phyloP scores from a whole-genome alignment of 2,113 vertebrate genomes.

The Henicopernis longicauda region DNA sequence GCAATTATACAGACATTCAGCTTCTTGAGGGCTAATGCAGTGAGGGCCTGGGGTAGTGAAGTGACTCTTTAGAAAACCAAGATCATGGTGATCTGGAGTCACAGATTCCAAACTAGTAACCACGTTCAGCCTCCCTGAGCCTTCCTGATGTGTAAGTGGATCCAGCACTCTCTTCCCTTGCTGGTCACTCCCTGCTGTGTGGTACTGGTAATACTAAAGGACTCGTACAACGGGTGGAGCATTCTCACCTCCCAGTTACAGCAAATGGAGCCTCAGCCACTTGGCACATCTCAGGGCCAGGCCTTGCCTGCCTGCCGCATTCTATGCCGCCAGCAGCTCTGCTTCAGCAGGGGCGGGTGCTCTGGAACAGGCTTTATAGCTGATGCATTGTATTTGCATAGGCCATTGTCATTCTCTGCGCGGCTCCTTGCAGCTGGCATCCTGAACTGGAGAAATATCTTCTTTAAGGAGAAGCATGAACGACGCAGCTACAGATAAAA shows the following conservation, averaged over 20 bases:
- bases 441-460: conserved; percentile 51
- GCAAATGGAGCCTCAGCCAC: neutral
- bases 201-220: neutral
- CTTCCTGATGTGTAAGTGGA: neutral
- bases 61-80: neutral
- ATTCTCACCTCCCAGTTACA: neutral
- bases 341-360: neutral
- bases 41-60: neutral
- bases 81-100: neutral
- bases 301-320: neutral
- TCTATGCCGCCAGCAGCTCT: neutral
- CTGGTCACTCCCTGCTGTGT: neutral
- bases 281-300: neutral
- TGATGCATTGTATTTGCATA: conserved; percentile 39
- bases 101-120: neutral
- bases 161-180: neutral
- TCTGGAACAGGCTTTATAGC: neutral
- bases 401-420: conserved; percentile 61
- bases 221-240: neutral
- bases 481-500: conserved; percentile 58
- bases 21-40: neutral
- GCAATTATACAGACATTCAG: neutral
- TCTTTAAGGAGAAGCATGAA: conserved; percentile 52
- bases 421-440: conserved; percentile 62
- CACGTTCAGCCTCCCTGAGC: neutral